Evolutionary conservation across 2,113 vertebrate species (phyloP), one percentile per base, ranked within the genome.

Genomic region (Dasypus novemcinctus): DNA sequence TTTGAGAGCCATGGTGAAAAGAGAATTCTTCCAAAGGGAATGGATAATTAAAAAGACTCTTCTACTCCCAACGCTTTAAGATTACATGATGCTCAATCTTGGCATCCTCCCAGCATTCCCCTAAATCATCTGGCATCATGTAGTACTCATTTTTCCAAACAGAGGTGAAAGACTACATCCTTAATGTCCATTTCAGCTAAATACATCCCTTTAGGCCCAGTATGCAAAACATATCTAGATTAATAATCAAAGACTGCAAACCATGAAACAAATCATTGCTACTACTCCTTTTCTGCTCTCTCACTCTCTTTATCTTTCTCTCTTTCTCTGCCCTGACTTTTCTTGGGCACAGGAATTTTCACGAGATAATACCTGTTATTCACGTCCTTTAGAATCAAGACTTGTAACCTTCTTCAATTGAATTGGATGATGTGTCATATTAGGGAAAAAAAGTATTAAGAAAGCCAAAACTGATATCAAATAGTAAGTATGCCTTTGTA

Each of bases 101-200:
- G 78, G 88, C 72, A 84, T 68, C 31, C 27, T 69, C 33, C 18
- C 74, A 93, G 54, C 36, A 59, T 49, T 63, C 54, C 92, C 74
- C 68, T 79, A 89, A 94, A 94, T 86, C 63, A 90, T 87, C 46
- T 33, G 9, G 61, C 25, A 84, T 80, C 76, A 3, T 57, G 54
- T 23, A 94, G 74, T 54, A 92, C 15, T 91, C 86, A 75, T 95
- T 96, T 97, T 94, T 88, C 49, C 41, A 95, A 91, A 93, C 33
- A 96, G 68, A 94, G 46, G 91, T 92, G 43, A 94, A 95, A 94
- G n/a, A 92, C 10, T 78, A 52, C 72, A 78, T 88, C 46, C 78
- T 91, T 95, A 91, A 93, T 25, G 72, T 93, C 81, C 68, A 88
- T 96, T 83, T 85, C 88, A 93, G 82, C 88, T 95, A 95, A 94